Base-by-base conservation (phyloP, 2,797 vertebrate genomes). In the Sternarchorhynchus goeldii region DNA sequence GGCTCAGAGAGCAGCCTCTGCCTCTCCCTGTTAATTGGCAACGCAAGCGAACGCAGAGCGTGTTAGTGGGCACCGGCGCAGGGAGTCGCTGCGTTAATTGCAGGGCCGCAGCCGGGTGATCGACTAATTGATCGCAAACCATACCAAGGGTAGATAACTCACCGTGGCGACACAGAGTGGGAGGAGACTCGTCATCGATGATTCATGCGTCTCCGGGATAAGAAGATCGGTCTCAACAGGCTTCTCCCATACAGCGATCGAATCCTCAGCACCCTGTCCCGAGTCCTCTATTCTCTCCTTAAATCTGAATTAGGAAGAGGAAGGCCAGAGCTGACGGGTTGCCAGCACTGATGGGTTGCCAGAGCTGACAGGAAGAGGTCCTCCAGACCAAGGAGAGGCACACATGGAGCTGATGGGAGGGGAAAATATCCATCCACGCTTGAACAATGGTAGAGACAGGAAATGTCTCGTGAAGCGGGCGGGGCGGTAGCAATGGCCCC, bases 121-220 rank as follows among this genome's bases (percentile, higher is more conserved):
- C 90, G 90, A 91, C 90, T 92, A 93, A 92, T 93, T 92, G 92
- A 93, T 92, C 88, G 85, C 88, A 86, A 88, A 81, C 87, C 87
- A 88, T 86, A 86, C 88, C 12, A 77, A 81, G 60, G 82, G 84
- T 84, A 83, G 90, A 89, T 92, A 90, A 91, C 88, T 91, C 85
- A 87, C 80, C 81, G 87, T 70, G 56, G 86, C 79, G 85, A 86
- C 84, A 79, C 79, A 64, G 31, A 21, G 20, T 82, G 85, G 88
- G 88, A 87, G 90, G 87, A 87, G 86, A 68, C 87, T 84, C 90
- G 90, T 92, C 90, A 86, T 76, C 59, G 81, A 89, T 87, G 92
- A 92, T 92, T 91, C 88, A 91, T 90, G 89, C 65, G 74, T 90
- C 88, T 92, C 80, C 73, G 69, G 80, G 79, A 87, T 73, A 84